phyloP scores from a whole-genome alignment of 2,113 vertebrate species.

The Edolisoma coerulescens region DNA sequence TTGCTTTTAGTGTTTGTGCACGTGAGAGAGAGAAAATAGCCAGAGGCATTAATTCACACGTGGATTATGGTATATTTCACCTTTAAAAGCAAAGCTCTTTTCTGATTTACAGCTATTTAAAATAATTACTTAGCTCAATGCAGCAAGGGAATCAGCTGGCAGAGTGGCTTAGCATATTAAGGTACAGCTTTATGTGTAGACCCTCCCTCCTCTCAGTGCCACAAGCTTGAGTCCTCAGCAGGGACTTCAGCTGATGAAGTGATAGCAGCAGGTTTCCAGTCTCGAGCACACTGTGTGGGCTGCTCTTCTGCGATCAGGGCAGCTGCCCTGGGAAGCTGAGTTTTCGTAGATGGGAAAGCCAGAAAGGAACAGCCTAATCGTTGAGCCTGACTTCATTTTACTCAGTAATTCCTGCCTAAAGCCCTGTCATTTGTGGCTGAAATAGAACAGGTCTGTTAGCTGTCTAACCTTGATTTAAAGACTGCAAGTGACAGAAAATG shows the following conservation, averaged over 20 bases:
- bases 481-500: not conserved
- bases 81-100: conserved; percentile 34
- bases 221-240: conserved; percentile 39
- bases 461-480: not conserved
- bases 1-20: not conserved
- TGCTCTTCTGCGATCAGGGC: conserved; percentile 49
- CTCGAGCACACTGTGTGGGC: conserved; percentile 33
- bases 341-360: conserved; percentile 28
- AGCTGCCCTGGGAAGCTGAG: conserved; percentile 55
- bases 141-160: conserved; percentile 54
- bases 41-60: conserved; percentile 31
- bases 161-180: conserved; percentile 4
- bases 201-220: not conserved
- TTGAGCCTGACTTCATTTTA: conserved; percentile 20
- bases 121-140: conserved; percentile 60
- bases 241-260: conserved; percentile 62
- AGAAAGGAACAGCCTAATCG: conserved; percentile 2
- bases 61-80: conserved; percentile 35
- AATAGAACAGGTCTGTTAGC: not conserved
- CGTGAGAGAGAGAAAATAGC: conserved; percentile 3
- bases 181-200: conserved; percentile 15
- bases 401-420: not conserved
- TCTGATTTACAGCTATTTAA: conserved; percentile 61
- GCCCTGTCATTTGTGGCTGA: not conserved
- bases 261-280: conserved; percentile 57